Evolutionary conservation across 2,888 invertebrate species (phyloP).

Genomic region (Perithous albicinctus): DNA sequence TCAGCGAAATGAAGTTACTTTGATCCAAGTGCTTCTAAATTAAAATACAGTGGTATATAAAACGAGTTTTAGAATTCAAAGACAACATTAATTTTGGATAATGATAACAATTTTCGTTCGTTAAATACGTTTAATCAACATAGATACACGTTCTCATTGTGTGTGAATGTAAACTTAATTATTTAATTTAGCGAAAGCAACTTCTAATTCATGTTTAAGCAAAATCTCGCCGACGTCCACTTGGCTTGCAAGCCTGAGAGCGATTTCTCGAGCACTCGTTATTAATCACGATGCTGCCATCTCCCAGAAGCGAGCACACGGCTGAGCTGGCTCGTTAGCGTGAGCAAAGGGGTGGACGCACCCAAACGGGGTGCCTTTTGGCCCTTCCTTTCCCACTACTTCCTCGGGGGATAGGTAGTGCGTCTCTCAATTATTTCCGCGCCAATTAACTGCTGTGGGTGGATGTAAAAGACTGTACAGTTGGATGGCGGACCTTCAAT

Average conservation of each 20-base stretch:
- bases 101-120: not conserved
- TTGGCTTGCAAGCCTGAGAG: conserved; percentile 77
- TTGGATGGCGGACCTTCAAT: not conserved
- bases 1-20: no score
- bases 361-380: conserved; percentile 46
- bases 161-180: not conserved
- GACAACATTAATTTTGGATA: not conserved
- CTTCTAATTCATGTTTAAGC: not conserved
- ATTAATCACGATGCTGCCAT: conserved; percentile 81
- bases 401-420: conserved; percentile 68
- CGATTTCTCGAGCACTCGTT: conserved; percentile 72
- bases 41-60: not conserved
- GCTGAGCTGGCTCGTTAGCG: conserved; percentile 28
- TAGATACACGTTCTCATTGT: not conserved
- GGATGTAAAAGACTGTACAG: conserved; percentile 1
- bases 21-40: not conserved
- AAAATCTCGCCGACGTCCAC: not conserved
- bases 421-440: conserved; percentile 68
- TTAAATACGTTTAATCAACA: not conserved
- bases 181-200: not conserved
- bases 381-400: conserved; percentile 53
- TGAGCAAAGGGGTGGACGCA: conserved; percentile 39
- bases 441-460: conserved; percentile 67
- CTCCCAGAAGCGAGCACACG: conserved; percentile 72
- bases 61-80: not conserved